Base-by-base conservation (phyloP, 2,888 invertebrate genomes). In the Schrankia costaestrigalis region DNA sequence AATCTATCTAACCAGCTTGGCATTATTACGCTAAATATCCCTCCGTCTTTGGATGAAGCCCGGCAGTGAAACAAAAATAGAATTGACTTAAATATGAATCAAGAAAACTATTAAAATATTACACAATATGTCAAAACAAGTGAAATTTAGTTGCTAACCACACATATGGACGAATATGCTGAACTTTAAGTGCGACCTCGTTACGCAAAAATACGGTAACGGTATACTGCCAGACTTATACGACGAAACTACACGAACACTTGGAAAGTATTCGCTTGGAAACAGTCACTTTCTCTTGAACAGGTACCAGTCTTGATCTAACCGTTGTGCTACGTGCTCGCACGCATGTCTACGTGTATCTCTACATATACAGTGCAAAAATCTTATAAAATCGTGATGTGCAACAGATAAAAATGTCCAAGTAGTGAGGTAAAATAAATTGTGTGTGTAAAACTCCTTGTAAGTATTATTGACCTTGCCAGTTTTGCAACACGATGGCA, bases 281-380 rank as follows among this genome's bases (percentile, higher is more conserved):
- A 76, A 65, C 71, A 65, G 78, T 74, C 84, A 85, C 86, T 86
- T 86, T 86, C 86, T 84, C 84, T 80, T 65, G 61, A 76, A 75
- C 76, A 69, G 70, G 80, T 75, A 64, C 49, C 67, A 71, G 71
- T 71, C 61, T 47, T 46, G 58, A 39, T 40, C 41, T 63, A 55
- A 57, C 56, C 54, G 66, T 58, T 52, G 46, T 44, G 43, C 42
- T 59, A 64, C 57, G 64, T 64, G 61, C 50, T 51, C 56, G 50
- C 56, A 45, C 44, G 54, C 38, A 42, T 21, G 18, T 10, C 9
- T 3, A 13, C 21, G 22, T 36, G 27, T 39, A 36, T 35, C 24
- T 32, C 8, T 26, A 31, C 27, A 21, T 13, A 3, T 27, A 33
- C 30, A 42, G 37, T 55, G 51, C 46, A 43, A 54, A 58, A 53